Evolutionary conservation across 2,797 vertebrate species (phyloP).

Genomic region (Gambusia yucatana): DNA sequence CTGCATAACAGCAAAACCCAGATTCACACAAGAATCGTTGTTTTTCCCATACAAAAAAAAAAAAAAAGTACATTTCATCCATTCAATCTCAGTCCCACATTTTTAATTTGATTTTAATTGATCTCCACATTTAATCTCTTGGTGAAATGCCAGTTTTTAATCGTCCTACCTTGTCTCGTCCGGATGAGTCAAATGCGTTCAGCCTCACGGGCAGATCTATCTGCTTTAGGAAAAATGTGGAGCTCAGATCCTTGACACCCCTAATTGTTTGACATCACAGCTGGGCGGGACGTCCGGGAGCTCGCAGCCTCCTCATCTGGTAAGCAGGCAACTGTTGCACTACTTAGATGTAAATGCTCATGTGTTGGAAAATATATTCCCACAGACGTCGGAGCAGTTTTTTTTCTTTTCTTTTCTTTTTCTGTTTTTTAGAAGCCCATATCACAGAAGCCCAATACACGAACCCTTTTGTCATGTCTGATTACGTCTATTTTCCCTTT

Average conservation of each 20-base stretch:
- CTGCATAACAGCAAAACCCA: background rate
- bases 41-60: background rate
- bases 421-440: background rate
- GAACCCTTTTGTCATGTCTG: background rate
- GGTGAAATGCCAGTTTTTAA: too few relatives aligned
- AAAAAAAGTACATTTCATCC: background rate
- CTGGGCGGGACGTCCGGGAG: slow-evolving; percentile 32
- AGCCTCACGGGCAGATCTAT: background rate
- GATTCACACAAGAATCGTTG: background rate
- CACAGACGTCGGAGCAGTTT: background rate
- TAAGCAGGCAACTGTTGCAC: background rate
- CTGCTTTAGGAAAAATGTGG: background rate
- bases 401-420: background rate
- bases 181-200: slow-evolving; percentile 11
- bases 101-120: background rate
- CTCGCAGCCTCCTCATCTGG: background rate
- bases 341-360: too few relatives aligned
- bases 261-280: slow-evolving; percentile 46
- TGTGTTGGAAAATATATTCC: background rate
- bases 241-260: slow-evolving; percentile 10
- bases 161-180: slow-evolving; percentile 33
- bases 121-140: fast-evolving
- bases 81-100: background rate
- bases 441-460: background rate
- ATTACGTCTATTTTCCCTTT: background rate